A percentile compares a stretch with the other conserved stretches of the same genome.
These are phyloP conservation scores for Aromia moschata DNA, from an alignment of 2,888 invertebrate species.

Conservation along the genomic window DNA sequence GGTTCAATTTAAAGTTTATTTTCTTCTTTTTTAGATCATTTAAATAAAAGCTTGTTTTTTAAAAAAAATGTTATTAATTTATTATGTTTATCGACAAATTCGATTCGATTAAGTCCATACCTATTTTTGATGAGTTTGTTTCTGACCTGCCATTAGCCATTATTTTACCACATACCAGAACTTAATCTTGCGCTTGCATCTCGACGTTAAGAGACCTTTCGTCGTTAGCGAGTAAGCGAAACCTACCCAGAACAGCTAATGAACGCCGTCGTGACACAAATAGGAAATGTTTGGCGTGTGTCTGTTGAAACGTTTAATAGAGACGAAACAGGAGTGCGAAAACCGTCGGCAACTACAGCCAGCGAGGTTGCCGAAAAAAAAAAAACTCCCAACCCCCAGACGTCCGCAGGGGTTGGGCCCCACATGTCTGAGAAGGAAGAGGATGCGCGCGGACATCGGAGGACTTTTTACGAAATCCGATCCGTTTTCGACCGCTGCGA, in stretches of 20 bases:
- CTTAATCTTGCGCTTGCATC: too few relatives aligned
- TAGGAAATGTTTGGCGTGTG: conserved; percentile 41
- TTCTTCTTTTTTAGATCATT: too few relatives aligned
- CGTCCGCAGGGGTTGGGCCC: conserved; percentile 38
- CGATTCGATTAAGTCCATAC: too few relatives aligned
- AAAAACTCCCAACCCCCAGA: conserved; percentile 27
- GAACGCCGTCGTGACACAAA: conserved; percentile 9
- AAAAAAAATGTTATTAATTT: too few relatives aligned
- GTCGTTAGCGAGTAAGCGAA: conserved; percentile 13
- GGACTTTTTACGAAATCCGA: conserved; percentile 50
- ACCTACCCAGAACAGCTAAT: conserved; percentile 8
- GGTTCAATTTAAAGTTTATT: too few relatives aligned
- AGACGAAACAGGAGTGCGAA: conserved; percentile 43
- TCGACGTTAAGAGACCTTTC: too few relatives aligned
- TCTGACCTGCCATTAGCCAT: too few relatives aligned
- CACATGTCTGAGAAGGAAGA: conserved; percentile 49
- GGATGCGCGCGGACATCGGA: conserved; percentile 50
- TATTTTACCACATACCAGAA: too few relatives aligned
- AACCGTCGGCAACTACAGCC: conserved; percentile 37
- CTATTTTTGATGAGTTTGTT: too few relatives aligned
- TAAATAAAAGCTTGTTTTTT: too few relatives aligned
- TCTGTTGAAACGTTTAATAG: conserved; percentile 43
- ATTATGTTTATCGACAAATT: too few relatives aligned
- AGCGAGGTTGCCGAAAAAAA: conserved; percentile 31
- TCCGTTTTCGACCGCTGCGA: conserved; percentile 33